A percentile compares a stretch with the other conserved stretches of the same genome.
Conservation (phyloP, 2,113 vertebrate genomes). For the Scortum barcoo region DNA sequence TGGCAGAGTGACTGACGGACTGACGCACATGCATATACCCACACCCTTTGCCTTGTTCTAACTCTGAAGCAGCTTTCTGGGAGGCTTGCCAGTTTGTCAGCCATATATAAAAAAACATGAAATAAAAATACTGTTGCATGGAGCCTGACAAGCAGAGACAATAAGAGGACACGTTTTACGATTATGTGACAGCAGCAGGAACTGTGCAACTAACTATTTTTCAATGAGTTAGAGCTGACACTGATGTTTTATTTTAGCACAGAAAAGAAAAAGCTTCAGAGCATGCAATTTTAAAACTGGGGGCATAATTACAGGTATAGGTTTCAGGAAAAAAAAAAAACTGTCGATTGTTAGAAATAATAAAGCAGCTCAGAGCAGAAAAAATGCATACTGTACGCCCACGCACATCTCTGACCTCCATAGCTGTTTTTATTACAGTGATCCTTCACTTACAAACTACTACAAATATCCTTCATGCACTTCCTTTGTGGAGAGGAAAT, state of each 20-base stretch:
- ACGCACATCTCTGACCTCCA: conserved; percentile 8
- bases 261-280: conserved; percentile 9
- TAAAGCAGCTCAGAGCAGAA: conserved; percentile 5
- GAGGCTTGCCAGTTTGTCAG: neutral
- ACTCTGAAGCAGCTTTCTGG: conserved; percentile 6
- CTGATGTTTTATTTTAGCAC: conserved; percentile 14
- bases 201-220: neutral
- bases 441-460: neutral
- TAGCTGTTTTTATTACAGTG: neutral
- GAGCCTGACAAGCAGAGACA: neutral
- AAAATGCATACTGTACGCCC: neutral
- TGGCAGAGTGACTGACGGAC: conserved; percentile 41
- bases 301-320: conserved; percentile 1
- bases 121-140: neutral
- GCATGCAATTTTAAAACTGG: neutral
- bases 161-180: neutral
- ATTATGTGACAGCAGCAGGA: neutral
- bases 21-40: conserved; percentile 1
- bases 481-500: conserved; percentile 4
- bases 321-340: neutral
- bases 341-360: neutral
- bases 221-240: conserved; percentile 1
- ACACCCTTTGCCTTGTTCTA: neutral
- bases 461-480: conserved; percentile 3
- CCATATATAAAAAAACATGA: no score